phyloP scores from a whole-genome alignment of 64 coral and sea anemone species.

The Dendrophyllia cribrosa region DNA sequence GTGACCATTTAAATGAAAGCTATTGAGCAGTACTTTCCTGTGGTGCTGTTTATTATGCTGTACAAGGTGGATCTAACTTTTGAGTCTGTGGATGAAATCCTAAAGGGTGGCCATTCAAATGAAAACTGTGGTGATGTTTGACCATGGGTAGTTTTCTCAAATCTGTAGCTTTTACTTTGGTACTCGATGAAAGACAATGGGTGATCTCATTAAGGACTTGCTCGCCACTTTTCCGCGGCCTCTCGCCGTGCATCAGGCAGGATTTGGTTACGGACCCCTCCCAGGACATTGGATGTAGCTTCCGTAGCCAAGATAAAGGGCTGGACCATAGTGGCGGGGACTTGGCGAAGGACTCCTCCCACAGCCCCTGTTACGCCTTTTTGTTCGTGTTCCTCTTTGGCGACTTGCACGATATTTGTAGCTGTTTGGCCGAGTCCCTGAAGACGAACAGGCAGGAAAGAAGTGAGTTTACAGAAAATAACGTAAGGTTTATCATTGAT shows the following conservation, averaged over 20 bases:
- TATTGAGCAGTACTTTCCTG: too few relatives aligned
- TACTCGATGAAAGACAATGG: too few relatives aligned
- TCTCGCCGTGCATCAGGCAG: slow-evolving; percentile 93
- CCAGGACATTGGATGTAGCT: slow-evolving; percentile 96
- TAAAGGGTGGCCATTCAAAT: too few relatives aligned
- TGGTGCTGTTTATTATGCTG: too few relatives aligned
- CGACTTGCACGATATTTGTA: slow-evolving; percentile 92
- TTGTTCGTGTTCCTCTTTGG: slow-evolving; percentile 94
- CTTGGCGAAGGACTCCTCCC: slow-evolving; percentile 91
- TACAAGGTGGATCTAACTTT: too few relatives aligned
- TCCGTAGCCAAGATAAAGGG: slow-evolving; percentile 97
- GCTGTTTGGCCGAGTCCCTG: slow-evolving; percentile 94
- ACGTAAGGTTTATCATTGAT: too few relatives aligned
- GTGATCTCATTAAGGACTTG: neutral
- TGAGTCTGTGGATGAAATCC: too few relatives aligned
- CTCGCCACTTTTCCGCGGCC: slow-evolving; percentile 93
- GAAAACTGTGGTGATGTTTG: too few relatives aligned
- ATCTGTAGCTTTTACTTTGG: too few relatives aligned
- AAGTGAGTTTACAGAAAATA: neutral
- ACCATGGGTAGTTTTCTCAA: too few relatives aligned
- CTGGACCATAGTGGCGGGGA: slow-evolving; percentile 95
- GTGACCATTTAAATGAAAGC: too few relatives aligned
- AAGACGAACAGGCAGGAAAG: neutral
- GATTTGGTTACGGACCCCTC: slow-evolving; percentile 96
- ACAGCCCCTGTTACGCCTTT: slow-evolving; percentile 96